A percentile compares a stretch with the other conserved stretches of the same genome.
Conservation (phyloP, 2,888 invertebrate genomes). For the Xanthostigma xanthostigma region DNA sequence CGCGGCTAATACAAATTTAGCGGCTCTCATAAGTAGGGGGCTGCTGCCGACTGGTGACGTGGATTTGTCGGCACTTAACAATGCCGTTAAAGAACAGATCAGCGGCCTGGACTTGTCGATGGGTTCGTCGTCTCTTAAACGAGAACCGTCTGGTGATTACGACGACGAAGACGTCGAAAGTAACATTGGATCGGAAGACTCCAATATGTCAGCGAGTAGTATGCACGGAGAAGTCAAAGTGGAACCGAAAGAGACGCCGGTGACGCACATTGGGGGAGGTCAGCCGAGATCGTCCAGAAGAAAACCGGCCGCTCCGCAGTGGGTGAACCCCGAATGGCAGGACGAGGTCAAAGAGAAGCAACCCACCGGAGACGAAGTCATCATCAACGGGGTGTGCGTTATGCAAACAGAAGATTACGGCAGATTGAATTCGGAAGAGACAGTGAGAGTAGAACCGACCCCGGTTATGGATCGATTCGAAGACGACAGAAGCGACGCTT, state of each 20-base stretch:
- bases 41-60: constrained; percentile 43
- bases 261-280: constrained; percentile 14
- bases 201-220: constrained; percentile 31
- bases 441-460: constrained; percentile 61
- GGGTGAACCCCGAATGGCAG: constrained; percentile 92
- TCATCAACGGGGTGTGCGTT: constrained; percentile 87
- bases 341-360: constrained; percentile 41
- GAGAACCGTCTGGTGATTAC: constrained; percentile 60
- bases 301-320: constrained; percentile 93
- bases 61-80: constrained; percentile 36
- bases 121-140: constrained; percentile 49
- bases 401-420: constrained; percentile 65
- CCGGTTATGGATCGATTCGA: constrained; percentile 49
- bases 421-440: constrained; percentile 42
- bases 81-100: constrained; percentile 61
- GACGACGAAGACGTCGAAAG: constrained; percentile 68
- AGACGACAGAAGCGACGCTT: constrained; percentile 35
- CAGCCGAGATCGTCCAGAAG: constrained; percentile 48
- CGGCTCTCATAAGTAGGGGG: constrained; percentile 59
- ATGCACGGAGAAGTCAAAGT: constrained; percentile 42
- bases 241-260: constrained; percentile 33
- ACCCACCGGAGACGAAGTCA: constrained; percentile 55
- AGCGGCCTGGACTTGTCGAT: constrained; percentile 79
- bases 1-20: constrained; percentile 58
- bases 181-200: constrained; percentile 57